phyloP scores from a whole-genome alignment of 2,888 invertebrate species.

The Rutpela maculata region DNA sequence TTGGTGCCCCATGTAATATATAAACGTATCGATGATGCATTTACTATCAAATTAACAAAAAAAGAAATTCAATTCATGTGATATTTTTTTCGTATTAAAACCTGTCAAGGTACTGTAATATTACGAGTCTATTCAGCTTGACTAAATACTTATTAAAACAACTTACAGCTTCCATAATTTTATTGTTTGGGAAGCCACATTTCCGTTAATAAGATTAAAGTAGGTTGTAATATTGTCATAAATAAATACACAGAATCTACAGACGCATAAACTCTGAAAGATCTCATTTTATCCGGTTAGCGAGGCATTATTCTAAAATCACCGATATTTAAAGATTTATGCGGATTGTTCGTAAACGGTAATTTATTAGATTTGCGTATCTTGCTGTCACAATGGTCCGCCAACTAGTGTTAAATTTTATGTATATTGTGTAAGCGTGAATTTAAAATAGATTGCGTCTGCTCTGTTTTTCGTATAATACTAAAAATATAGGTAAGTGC shows the following conservation, averaged over 20 bases:
- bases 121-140: no score
- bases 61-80: no score
- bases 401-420: neutral
- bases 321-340: constrained; percentile 4
- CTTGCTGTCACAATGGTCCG: neutral
- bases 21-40: no score
- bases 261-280: neutral
- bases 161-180: neutral
- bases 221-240: neutral
- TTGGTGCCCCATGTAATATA: no score
- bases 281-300: constrained; percentile 7
- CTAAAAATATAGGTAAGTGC: neutral
- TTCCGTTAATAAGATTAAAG: neutral
- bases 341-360: neutral
- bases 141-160: no score
- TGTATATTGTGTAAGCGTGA: neutral
- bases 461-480: no score
- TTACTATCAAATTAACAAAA: no score
- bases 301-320: constrained; percentile 1
- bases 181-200: neutral
- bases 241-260: constrained; percentile 40
- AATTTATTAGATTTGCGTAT: neutral
- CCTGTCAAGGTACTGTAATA: no score
- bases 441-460: neutral
- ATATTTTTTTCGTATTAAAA: no score